Percentiles rank a stretch among this genome's conserved stretches.
Evolutionary conservation across 2,797 vertebrate species (phyloP).

Genomic region (Bovichtus variegatus): DNA sequence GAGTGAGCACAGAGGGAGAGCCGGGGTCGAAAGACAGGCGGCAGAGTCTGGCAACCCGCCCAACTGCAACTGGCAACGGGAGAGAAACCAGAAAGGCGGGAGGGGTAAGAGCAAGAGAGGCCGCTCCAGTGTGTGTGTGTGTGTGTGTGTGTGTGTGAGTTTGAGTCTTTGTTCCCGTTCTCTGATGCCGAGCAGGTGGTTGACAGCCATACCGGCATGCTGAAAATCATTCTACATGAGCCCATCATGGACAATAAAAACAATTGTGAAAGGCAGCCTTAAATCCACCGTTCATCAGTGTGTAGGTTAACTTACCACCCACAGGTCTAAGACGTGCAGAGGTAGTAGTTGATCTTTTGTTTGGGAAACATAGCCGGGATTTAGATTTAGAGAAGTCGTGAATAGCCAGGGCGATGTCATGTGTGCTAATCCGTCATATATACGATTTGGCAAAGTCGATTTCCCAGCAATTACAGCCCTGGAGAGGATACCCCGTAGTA

Average conservation of each 20-base stretch:
- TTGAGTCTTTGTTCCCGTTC: slow-evolving; percentile 36
- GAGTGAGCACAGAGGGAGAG: slow-evolving; percentile 70
- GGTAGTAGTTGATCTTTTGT: slow-evolving; percentile 64
- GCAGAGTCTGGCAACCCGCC: slow-evolving; percentile 72
- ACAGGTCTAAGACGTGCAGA: slow-evolving; percentile 63
- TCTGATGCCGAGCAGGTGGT: slow-evolving; percentile 52
- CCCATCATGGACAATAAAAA: slow-evolving; percentile 47
- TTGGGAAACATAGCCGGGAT: slow-evolving; percentile 54
- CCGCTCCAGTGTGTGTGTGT: slow-evolving; percentile 10
- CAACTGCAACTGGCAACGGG: slow-evolving; percentile 69
- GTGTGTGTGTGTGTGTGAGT: slow-evolving; percentile 20
- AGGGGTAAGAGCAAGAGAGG: slow-evolving; percentile 23
- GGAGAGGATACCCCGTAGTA: slow-evolving; percentile 48
- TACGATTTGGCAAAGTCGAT: slow-evolving; percentile 61
- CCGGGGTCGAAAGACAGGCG: slow-evolving; percentile 66
- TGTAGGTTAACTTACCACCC: slow-evolving; percentile 73
- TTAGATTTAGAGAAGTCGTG: slow-evolving; percentile 48
- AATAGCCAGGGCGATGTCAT: slow-evolving; percentile 59
- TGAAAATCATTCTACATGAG: slow-evolving; percentile 52
- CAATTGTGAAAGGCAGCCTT: slow-evolving; percentile 30
- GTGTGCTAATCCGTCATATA: slow-evolving; percentile 72
- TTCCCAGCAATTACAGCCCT: slow-evolving; percentile 75
- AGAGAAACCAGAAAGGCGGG: slow-evolving; percentile 38
- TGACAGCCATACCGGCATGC: slow-evolving; percentile 26
- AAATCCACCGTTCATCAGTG: slow-evolving; percentile 71